Conservation (phyloP, 1,140 invertebrate genomes). For the Belonocnema kinseyi region DNA sequence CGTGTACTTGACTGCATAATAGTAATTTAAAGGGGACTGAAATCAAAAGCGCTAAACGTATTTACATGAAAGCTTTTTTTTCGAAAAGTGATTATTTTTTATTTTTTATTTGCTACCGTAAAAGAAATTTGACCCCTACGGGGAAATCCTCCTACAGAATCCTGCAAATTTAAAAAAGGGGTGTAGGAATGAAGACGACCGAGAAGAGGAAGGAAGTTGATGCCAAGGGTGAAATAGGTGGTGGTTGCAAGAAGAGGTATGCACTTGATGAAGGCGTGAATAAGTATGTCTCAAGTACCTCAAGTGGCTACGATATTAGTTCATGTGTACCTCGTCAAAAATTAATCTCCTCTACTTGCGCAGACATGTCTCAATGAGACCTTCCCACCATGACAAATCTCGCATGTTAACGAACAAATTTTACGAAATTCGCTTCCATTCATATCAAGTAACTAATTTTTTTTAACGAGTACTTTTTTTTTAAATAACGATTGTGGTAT, state of each 20-base stretch:
- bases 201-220: not conserved
- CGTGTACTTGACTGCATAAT: too few species aligned
- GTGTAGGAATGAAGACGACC: not conserved
- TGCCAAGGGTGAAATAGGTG: conserved; percentile 39
- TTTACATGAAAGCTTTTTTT: too few species aligned
- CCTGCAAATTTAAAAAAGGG: conserved; percentile 18
- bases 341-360: conserved; percentile 55
- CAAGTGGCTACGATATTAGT: conserved; percentile 59
- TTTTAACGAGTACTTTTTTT: too few species aligned
- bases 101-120: too few species aligned
- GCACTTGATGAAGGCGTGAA: conserved; percentile 65
- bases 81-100: too few species aligned
- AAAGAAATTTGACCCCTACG: too few species aligned
- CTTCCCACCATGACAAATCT: not conserved
- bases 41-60: too few species aligned
- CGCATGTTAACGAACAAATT: not conserved
- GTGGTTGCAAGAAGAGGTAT: conserved; percentile 43
- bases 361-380: not conserved
- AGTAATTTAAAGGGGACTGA: too few species aligned
- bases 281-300: conserved; percentile 67
- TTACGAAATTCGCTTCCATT: not conserved
- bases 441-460: not conserved
- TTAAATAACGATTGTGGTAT: too few species aligned
- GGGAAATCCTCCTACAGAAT: not conserved
- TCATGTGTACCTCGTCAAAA: conserved; percentile 47